Evolutionary conservation across 2,797 vertebrate genomes (phyloP).

Genomic region (Silurus aristotelis): DNA sequence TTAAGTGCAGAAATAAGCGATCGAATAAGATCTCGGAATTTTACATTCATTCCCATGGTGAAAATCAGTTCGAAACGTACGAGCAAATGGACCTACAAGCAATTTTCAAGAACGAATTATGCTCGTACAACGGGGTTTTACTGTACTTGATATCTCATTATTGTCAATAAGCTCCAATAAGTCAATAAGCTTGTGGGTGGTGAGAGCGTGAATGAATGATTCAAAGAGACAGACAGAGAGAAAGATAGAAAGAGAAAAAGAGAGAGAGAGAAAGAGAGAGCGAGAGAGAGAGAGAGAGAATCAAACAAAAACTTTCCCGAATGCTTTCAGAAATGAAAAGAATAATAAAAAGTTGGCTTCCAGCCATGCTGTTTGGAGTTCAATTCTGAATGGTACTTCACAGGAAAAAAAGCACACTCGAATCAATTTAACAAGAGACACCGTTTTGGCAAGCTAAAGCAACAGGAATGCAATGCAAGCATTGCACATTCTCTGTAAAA

Average conservation of each 20-base stretch:
- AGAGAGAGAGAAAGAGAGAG: background rate
- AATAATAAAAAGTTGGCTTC: background rate
- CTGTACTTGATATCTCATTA: constrained; percentile 28
- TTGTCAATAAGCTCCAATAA: constrained; percentile 20
- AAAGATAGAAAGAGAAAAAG: too few species aligned
- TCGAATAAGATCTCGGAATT: too few species aligned
- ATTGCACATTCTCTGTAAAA: background rate
- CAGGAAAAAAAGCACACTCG: background rate
- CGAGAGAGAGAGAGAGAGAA: background rate
- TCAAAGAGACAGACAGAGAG: background rate
- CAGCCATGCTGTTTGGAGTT: background rate
- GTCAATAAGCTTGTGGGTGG: constrained; percentile 20
- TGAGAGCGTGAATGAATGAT: background rate
- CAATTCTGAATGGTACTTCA: background rate
- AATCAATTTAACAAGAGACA: background rate
- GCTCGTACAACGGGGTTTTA: too few species aligned
- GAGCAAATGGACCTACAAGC: too few species aligned
- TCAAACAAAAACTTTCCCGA: background rate
- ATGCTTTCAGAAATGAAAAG: background rate
- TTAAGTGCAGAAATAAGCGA: too few species aligned
- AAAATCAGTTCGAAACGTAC: too few species aligned
- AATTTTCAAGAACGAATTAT: too few species aligned
- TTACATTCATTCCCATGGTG: too few species aligned
- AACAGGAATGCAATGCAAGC: background rate
- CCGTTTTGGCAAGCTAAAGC: background rate